Evolutionary conservation across 2,797 vertebrate species (phyloP).

Genomic region (Aldrovandia affinis): DNA sequence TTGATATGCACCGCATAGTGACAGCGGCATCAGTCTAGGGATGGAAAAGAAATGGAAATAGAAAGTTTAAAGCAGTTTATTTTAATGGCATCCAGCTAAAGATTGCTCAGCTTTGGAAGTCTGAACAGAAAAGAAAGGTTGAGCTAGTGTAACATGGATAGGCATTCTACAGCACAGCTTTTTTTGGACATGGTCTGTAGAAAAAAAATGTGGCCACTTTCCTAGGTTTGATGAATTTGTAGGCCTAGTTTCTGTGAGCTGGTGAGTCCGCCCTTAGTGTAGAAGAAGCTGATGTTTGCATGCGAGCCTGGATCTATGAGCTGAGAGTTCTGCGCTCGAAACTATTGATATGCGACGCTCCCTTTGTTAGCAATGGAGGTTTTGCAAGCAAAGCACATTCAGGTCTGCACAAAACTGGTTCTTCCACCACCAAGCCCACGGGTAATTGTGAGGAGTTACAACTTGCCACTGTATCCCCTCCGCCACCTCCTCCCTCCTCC

Average conservation of each 20-base stretch:
- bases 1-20: neutral
- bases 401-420: neutral
- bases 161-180: neutral
- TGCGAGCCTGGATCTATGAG: neutral
- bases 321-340: neutral
- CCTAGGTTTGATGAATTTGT: neutral
- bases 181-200: neutral
- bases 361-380: neutral
- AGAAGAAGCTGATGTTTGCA: neutral
- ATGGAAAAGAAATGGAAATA: neutral
- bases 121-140: neutral
- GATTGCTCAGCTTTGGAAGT: neutral
- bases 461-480: neutral
- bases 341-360: neutral
- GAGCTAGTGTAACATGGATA: neutral
- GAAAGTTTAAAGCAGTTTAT: neutral
- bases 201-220: neutral
- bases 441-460: neutral
- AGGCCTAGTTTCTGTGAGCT: neutral
- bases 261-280: neutral
- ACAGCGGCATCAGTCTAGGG: neutral
- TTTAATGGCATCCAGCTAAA: neutral
- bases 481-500: too few species aligned
- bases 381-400: conserved; percentile 6
- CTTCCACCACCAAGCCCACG: neutral